phyloP scores from a whole-genome alignment of 1,140 invertebrate species.

The Papilio polyxenes region DNA sequence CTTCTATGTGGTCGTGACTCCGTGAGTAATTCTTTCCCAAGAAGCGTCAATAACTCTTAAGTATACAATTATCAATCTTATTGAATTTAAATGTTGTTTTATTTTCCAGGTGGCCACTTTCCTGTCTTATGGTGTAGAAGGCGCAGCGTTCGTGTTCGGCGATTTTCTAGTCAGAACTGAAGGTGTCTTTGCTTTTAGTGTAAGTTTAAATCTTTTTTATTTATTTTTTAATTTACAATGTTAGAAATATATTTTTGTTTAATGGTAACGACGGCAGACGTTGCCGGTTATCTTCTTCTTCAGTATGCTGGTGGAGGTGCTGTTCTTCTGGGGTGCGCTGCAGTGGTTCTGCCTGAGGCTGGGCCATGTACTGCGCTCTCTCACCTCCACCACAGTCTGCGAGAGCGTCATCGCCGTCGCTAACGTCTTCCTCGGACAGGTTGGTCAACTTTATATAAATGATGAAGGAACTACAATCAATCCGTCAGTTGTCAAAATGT shows the following conservation, averaged over 20 bases:
- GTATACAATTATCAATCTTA: too few relatives aligned
- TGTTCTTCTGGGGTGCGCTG: slow-evolving; percentile 94
- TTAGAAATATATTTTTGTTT: too few relatives aligned
- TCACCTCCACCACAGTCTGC: slow-evolving; percentile 93
- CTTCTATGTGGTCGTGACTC: too few relatives aligned
- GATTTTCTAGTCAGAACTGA: slow-evolving; percentile 82
- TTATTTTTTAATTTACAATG: not conserved
- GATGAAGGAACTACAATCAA: not conserved
- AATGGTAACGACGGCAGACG: slow-evolving; percentile 80
- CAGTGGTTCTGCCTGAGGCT: slow-evolving; percentile 93
- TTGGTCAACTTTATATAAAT: slow-evolving; percentile 58
- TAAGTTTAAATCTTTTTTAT: slow-evolving; percentile 72
- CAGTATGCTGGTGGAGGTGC: slow-evolving; percentile 91
- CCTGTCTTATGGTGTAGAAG: slow-evolving; percentile 88
- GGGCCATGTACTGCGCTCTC: slow-evolving; percentile 86
- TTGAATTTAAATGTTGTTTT: not conserved
- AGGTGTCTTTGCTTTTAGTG: slow-evolving; percentile 90
- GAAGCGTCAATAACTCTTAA: too few relatives aligned
- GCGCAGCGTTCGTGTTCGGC: slow-evolving; percentile 93
- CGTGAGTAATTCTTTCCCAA: too few relatives aligned
- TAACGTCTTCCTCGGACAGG: slow-evolving; percentile 95
- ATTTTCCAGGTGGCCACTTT: slow-evolving; percentile 85
- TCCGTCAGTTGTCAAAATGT: not conserved
- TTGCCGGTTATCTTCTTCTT: slow-evolving; percentile 95
- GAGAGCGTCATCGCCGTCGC: slow-evolving; percentile 95